A percentile compares a stretch with the other conserved stretches of the same genome.
Conservation (phyloP, 1,140 invertebrate genomes). For the Bemisia tabaci region DNA sequence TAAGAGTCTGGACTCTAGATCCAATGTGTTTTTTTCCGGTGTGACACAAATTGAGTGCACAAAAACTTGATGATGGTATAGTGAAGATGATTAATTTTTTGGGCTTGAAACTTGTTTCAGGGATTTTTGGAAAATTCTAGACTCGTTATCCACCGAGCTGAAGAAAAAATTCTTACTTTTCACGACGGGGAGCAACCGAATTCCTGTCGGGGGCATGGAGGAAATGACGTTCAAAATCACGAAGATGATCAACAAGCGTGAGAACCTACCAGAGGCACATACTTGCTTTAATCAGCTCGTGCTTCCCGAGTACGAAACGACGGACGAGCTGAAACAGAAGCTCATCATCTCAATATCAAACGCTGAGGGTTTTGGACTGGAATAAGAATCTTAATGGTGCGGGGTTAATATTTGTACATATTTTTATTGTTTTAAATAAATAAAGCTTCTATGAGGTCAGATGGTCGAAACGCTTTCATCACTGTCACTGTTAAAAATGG, state of each 20-base stretch:
- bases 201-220: slow-evolving; percentile 49
- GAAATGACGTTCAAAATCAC: slow-evolving; percentile 53
- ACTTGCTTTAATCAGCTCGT: slow-evolving; percentile 57
- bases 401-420: neutral
- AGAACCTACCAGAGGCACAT: slow-evolving; percentile 42
- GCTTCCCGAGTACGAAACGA: slow-evolving; percentile 41
- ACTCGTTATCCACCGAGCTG: slow-evolving; percentile 36
- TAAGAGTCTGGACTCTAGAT: too few relatives aligned
- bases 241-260: slow-evolving; percentile 27
- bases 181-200: slow-evolving; percentile 48
- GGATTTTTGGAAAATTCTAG: slow-evolving; percentile 46
- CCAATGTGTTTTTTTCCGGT: too few relatives aligned
- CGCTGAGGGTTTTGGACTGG: slow-evolving; percentile 51
- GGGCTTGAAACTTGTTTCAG: too few relatives aligned
- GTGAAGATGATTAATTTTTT: too few relatives aligned
- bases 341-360: slow-evolving; percentile 49
- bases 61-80: too few relatives aligned
- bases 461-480: neutral
- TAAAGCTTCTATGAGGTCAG: neutral
- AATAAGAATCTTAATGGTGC: slow-evolving; percentile 23
- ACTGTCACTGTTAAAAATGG: neutral
- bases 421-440: neutral
- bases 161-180: slow-evolving; percentile 49
- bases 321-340: slow-evolving; percentile 41
- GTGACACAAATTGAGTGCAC: too few relatives aligned